Evolutionary conservation across 2,113 vertebrate genomes (phyloP).

Genomic region (Tragelaphus strepsiceros): DNA sequence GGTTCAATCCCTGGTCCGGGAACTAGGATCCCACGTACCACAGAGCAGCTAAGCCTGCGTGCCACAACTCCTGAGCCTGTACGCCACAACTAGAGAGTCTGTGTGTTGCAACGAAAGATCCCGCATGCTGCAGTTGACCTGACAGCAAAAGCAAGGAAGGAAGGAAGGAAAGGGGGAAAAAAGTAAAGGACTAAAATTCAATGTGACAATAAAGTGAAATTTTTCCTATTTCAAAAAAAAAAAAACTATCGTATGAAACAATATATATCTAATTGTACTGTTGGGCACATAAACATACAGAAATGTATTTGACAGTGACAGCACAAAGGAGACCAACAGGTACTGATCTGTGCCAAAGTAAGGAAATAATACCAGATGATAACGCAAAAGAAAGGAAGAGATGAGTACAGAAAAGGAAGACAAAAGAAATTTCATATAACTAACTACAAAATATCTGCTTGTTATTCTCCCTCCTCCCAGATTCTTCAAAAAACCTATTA

Average conservation of each 20-base stretch:
- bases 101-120: not conserved
- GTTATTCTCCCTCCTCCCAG: not conserved
- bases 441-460: not conserved
- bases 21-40: not conserved
- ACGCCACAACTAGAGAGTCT: not conserved
- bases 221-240: slow-evolving; percentile 87
- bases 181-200: slow-evolving; percentile 75
- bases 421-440: not conserved
- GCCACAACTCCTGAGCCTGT: not conserved
- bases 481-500: not conserved
- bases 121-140: fast-evolving
- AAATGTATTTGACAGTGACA: not conserved
- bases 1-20: not conserved
- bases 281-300: not conserved
- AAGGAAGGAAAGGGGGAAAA: not conserved
- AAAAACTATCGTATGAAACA: not conserved
- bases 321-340: not conserved
- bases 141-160: not conserved
- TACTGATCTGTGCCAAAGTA: not conserved
- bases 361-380: not conserved
- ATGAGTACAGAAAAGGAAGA: not conserved
- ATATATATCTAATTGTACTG: not conserved
- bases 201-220: slow-evolving; percentile 92
- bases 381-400: not conserved
- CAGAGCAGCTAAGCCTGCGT: not conserved